Percentiles rank a stretch among this genome's conserved stretches.
Conservation (phyloP, 1,140 invertebrate genomes). For the Geopemphigus sp. region DNA sequence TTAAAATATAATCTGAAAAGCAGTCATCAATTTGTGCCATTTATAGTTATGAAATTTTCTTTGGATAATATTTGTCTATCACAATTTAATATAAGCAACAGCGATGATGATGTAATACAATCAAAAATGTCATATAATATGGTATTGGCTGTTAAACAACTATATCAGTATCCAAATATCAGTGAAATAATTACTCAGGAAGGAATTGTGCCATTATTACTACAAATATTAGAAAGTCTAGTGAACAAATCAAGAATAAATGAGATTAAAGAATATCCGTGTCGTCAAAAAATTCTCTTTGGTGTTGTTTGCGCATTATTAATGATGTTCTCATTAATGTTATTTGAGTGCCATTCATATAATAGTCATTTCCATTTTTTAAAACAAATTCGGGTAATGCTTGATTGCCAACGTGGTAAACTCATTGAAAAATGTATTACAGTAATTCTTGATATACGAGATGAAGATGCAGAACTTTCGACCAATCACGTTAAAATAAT, state of each 20-base stretch:
- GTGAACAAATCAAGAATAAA: constrained; percentile 47
- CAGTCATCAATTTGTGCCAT: constrained; percentile 56
- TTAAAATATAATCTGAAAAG: constrained; percentile 38
- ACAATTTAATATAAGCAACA: constrained; percentile 59
- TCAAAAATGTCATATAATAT: constrained; percentile 62
- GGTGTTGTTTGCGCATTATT: constrained; percentile 62
- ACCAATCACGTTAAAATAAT: constrained; percentile 60
- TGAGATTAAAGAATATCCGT: constrained; percentile 53
- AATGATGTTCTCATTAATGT: constrained; percentile 62
- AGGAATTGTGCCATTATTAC: constrained; percentile 59
- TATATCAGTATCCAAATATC: constrained; percentile 61
- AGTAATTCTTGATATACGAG: constrained; percentile 60
- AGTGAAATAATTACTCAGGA: constrained; percentile 64
- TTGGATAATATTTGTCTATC: constrained; percentile 63
- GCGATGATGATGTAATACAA: constrained; percentile 59
- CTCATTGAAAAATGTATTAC: constrained; percentile 62
- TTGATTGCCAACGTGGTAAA: constrained; percentile 62
- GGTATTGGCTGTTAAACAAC: constrained; percentile 61
- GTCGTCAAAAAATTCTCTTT: constrained; percentile 64
- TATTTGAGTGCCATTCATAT: constrained; percentile 59
- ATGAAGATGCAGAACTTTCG: constrained; percentile 54
- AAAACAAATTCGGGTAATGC: constrained; percentile 63
- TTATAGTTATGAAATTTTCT: constrained; percentile 64
- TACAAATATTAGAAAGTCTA: constrained; percentile 50
- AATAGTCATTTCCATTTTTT: constrained; percentile 64